phyloP scores from a whole-genome alignment of 1,140 invertebrate genomes.

The Mya arenaria region DNA sequence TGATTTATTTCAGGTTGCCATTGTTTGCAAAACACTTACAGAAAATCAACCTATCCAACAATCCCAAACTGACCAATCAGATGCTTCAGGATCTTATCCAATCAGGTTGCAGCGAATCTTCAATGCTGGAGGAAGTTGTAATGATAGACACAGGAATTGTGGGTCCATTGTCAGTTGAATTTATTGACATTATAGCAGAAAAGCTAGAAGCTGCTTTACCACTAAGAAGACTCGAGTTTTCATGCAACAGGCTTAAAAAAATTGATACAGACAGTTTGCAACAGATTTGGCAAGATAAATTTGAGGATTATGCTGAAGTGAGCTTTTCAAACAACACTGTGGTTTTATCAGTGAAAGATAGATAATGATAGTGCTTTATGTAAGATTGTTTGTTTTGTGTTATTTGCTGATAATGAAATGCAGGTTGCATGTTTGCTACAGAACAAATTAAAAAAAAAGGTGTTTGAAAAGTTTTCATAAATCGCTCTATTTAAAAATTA shows the following conservation, averaged over 20 bases:
- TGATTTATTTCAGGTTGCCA: conserved; percentile 43
- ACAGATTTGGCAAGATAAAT: conserved; percentile 42
- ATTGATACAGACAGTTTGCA: conserved; percentile 51
- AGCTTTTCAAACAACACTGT: background rate
- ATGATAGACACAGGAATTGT: conserved; percentile 13
- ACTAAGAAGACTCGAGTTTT: conserved; percentile 30
- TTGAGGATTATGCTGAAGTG: conserved; percentile 10
- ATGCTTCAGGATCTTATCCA: conserved; percentile 30
- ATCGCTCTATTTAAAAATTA: too few relatives aligned
- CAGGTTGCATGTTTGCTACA: too few relatives aligned
- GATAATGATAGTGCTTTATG: too few relatives aligned
- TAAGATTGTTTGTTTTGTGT: too few relatives aligned
- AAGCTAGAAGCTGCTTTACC: conserved; percentile 29
- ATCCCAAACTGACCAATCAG: conserved; percentile 31
- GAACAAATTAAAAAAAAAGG: too few relatives aligned
- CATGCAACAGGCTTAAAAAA: conserved; percentile 47
- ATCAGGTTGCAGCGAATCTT: background rate
- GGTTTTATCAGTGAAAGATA: conserved; percentile 6
- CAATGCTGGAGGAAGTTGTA: conserved; percentile 14
- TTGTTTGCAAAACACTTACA: conserved; percentile 31
- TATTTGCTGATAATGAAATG: too few relatives aligned
- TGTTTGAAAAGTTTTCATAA: too few relatives aligned
- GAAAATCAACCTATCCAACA: conserved; percentile 21
- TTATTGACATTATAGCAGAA: conserved; percentile 39
- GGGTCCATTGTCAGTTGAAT: conserved; percentile 28